Evolutionary conservation across 2,888 invertebrate genomes (phyloP), one percentile per base, ranked within the genome.

Genomic region (Trichogramma dendrolimi): DNA sequence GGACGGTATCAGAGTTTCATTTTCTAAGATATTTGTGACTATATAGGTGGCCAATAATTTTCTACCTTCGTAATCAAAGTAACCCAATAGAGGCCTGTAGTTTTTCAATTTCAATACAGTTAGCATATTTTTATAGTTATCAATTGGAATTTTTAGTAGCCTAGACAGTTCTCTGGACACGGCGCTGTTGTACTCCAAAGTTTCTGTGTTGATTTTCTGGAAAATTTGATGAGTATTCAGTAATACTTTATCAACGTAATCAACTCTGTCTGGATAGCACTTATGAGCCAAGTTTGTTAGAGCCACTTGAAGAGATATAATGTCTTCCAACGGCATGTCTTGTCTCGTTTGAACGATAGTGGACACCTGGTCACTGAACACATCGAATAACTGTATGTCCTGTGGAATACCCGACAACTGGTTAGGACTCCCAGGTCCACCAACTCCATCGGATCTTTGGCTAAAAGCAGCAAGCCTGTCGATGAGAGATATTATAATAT

Each of bases 331-430:
- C 0, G 96, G 93, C 90, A 99, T 93, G 77, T 97, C 94, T 64
- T 90, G 90, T 51, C 98, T 89, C 65, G 90, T 93, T 87, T 94
- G 91, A 65, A 97, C 95, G 69, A 98, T 96, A 63, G 91, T 90
- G 1, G 96, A 93, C 4, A 98, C 94, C 82, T 99, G 98, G 72
- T 95, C 92, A 2, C 96, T 97, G 80, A 99, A 99, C 46, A 98
- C 96, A 76, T 98, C 96, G 80, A 99, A 99, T 6, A 99, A 83
- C 76, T 96, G 91, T 11, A 97, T 94, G 71, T 96, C 93, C 64
- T 89, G 84, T 40, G 93, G 90, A 71, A 90, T 87, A 47, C 86
- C 86, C 51, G 86, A 83, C 1, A 85, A 71, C 82, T 85, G 67
- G 79, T 71, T 66, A 73, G 81, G 65, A 84, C 83, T 71, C 82